Percentiles rank a stretch among this genome's conserved stretches.
These are phyloP conservation scores for Menidia menidia DNA, from an alignment of 2,797 vertebrate species.

Conservation along the genomic window DNA sequence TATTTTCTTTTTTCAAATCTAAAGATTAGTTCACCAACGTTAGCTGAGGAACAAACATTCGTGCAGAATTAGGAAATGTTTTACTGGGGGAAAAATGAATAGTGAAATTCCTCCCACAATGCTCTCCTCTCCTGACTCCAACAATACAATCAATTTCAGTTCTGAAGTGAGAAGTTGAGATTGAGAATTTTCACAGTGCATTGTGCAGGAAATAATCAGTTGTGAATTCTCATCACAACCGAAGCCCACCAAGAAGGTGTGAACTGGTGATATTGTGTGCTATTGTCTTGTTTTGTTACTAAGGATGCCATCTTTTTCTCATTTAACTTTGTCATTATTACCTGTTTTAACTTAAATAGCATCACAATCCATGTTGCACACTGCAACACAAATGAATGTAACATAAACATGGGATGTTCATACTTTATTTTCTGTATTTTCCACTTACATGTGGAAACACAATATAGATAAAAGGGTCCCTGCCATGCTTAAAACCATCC, in stretches of 20 bases:
- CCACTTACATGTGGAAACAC: too few relatives aligned
- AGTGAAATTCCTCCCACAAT: background rate
- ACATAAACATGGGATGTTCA: background rate
- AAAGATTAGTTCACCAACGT: background rate
- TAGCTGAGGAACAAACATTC: background rate
- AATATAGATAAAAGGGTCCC: too few relatives aligned
- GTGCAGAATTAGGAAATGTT: background rate
- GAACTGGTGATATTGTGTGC: background rate
- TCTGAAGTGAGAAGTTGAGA: background rate
- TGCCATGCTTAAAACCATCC: too few relatives aligned
- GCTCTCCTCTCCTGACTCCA: background rate
- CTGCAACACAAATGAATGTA: background rate
- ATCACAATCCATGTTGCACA: background rate
- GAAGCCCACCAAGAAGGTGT: background rate
- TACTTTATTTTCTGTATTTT: too few relatives aligned
- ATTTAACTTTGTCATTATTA: background rate
- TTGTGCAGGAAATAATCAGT: background rate
- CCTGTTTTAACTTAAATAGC: background rate
- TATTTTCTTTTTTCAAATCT: background rate
- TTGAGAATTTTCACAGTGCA: too few relatives aligned
- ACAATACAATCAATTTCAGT: background rate
- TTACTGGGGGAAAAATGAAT: background rate
- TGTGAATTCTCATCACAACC: background rate
- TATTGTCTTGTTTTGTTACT: background rate
- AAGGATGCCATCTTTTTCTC: background rate